A percentile compares a stretch with the other conserved stretches of the same genome.
Evolutionary conservation across 2,888 invertebrate species (phyloP).

Genomic region (Dynastes hyllus): DNA sequence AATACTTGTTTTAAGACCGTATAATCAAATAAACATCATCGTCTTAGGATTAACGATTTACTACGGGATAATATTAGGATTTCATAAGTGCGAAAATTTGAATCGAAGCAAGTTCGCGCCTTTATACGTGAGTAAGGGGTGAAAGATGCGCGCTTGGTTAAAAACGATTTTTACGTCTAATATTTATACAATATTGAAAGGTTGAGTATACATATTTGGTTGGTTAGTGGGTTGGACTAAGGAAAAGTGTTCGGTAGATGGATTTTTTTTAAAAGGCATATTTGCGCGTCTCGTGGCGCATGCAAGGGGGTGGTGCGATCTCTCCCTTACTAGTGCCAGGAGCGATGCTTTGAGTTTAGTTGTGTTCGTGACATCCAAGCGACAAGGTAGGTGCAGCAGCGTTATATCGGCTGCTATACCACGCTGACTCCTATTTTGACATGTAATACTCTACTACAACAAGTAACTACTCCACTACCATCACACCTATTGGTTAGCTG

Average conservation of each 20-base stretch:
- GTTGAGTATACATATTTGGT: constrained; percentile 64
- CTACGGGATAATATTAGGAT: constrained; percentile 6
- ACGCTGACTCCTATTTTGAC: constrained; percentile 65
- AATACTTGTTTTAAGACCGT: not conserved
- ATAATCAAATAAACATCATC: not conserved
- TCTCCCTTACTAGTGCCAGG: constrained; percentile 56
- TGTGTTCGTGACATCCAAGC: constrained; percentile 47
- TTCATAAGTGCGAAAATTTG: constrained; percentile 28
- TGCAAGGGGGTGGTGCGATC: constrained; percentile 68
- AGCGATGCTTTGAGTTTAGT: constrained; percentile 47
- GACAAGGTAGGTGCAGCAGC: constrained; percentile 56
- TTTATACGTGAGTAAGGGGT: constrained; percentile 1
- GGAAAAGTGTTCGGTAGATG: constrained; percentile 67
- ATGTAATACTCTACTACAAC: constrained; percentile 49
- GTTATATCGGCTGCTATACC: constrained; percentile 57
- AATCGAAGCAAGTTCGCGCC: constrained; percentile 25
- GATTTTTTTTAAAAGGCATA: constrained; percentile 66
- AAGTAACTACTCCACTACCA: constrained; percentile 19
- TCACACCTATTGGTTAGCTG: constrained; percentile 14
- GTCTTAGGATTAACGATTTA: constrained; percentile 7
- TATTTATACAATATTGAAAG: constrained; percentile 38
- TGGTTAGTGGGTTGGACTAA: constrained; percentile 69
- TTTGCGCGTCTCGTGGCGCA: constrained; percentile 65
- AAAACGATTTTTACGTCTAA: constrained; percentile 27
- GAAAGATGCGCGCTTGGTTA: constrained; percentile 28